These are phyloP conservation scores for Tricholaema leucomelas DNA, from an alignment of 2,113 vertebrate genomes.

Conservation along the genomic window DNA sequence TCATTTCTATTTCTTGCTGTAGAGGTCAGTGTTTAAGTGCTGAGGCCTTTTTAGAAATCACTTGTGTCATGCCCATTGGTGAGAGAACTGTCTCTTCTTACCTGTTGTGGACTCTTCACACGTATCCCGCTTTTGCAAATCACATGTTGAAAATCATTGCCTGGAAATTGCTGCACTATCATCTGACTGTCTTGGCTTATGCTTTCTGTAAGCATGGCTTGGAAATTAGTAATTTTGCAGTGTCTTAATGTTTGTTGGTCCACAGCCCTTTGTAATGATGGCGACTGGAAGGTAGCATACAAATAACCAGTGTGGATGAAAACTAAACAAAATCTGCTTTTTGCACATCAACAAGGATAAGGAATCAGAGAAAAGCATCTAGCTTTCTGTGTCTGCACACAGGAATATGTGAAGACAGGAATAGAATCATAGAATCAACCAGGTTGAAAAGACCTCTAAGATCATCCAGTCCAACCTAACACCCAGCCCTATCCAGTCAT, in stretches of 20 bases:
- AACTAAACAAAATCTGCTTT: neutral
- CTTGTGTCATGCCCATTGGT: no score
- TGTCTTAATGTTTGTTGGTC: neutral
- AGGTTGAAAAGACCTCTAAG: no score
- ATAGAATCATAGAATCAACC: no score
- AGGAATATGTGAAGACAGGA: neutral
- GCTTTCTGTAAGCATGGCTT: neutral
- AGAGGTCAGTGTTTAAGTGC: neutral
- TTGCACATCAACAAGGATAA: neutral
- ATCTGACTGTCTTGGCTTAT: neutral
- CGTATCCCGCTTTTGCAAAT: neutral
- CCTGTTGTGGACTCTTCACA: neutral
- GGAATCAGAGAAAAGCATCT: neutral
- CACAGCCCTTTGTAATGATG: neutral
- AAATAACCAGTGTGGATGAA: neutral
- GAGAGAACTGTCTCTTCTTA: neutral
- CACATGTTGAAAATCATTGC: neutral
- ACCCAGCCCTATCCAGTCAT: no score
- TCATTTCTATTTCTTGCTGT: neutral
- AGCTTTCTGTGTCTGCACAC: neutral
- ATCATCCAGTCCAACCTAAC: no score
- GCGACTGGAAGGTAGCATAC: neutral
- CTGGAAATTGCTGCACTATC: neutral
- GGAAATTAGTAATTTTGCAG: neutral
- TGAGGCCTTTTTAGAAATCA: neutral